Base-by-base conservation (phyloP, 2,797 vertebrate genomes). In the Kryptolebias ocellatus region DNA sequence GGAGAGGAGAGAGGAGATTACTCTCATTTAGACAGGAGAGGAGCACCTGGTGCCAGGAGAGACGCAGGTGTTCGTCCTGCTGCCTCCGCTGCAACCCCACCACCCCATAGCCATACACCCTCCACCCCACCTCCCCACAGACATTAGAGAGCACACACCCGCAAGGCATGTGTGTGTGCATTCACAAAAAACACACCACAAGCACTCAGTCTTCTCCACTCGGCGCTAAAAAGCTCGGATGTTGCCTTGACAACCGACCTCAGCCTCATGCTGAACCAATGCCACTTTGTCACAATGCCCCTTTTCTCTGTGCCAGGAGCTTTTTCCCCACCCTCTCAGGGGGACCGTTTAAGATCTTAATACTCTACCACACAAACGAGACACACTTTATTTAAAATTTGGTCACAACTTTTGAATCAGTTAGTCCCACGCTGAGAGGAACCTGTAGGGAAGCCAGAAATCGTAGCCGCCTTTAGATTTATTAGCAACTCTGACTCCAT, bases 41-140 rank as follows among this genome's bases (percentile, higher is more conserved):
- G 64, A 84, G 89, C 89, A 95, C 86, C 93, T 92, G 92, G 83
- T 92, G 89, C 87, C 91, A 92, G 70, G 75, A 84, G 81, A 91
- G 93, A 83, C 92, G 90, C 93, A 95, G 92, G 91, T 94, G 94
- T 73, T 89, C 73, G 87, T 74, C 85, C 87, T 90, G 84, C 85
- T 64, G 76, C 87, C 89, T 85, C 45, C 4, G 70, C 72, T 74
- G 78, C 78, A 84, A 64, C 50, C 72, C 74, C 86, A 76, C 86
- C 80, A 62, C 76, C 77, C 90, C 87, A 89, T 90, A 80, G 72
- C 80, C 80, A 79, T 52, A 67, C 88, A 76, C 46, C 62, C 67
- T 51, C 45, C 53, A 54, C 53, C 29, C 81, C 64, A 44, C 68
- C 59, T 59, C 83, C 72, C 67, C 78, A 77, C 58, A 76, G 57